Base-by-base conservation (phyloP, 2,113 vertebrate species). In the Synodontis membranacea region DNA sequence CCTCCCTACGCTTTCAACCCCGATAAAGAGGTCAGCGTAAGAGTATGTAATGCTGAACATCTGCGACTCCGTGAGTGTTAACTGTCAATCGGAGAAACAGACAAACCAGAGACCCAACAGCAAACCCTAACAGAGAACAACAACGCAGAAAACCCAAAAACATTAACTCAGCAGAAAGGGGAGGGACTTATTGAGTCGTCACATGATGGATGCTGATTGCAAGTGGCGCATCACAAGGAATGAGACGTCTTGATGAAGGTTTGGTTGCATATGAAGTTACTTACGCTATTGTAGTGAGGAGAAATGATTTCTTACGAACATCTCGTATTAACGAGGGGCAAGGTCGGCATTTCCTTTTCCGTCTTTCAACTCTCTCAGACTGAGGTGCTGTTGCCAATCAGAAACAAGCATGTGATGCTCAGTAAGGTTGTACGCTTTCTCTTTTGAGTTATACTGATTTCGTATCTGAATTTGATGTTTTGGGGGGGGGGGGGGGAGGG, bases 1-100 rank as follows among this genome's bases (percentile, higher is more conserved):
- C 25, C 48, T 52, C 52, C 64, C 82, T 80, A 9, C 31, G 8
- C 68, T 75, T 54, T 81, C 74, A 78, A 56, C 88, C 75, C 80
- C 84, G 75, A 25, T 46, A 62, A 42, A 80, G 42, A 66, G 21
- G 14, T 56, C 48, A 9, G 42, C 31, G 46, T 50, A n/a, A 62
- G 60, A 62, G 10, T n/a, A 1, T 58, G 25, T 62, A 31, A 56
- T 50, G 85, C 66, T 79, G 42, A 60, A 52, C 70, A 14, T 60
- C 60, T 62, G 12, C 72, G 48, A 25, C 28, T 12, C 7, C 72
- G 39, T 48, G 66, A n/a, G 68, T 4, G 10, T 46, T 25, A 25
- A 14, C 12, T 21, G 31, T 25, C 58, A 15, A 7, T 44, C 19
- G 9, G 44, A 4, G 7, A 37, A 5, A 66, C 5, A n/a, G 39